These are phyloP conservation scores for Furcula furcula DNA, from an alignment of 2,888 invertebrate species.

Conservation along the genomic window DNA sequence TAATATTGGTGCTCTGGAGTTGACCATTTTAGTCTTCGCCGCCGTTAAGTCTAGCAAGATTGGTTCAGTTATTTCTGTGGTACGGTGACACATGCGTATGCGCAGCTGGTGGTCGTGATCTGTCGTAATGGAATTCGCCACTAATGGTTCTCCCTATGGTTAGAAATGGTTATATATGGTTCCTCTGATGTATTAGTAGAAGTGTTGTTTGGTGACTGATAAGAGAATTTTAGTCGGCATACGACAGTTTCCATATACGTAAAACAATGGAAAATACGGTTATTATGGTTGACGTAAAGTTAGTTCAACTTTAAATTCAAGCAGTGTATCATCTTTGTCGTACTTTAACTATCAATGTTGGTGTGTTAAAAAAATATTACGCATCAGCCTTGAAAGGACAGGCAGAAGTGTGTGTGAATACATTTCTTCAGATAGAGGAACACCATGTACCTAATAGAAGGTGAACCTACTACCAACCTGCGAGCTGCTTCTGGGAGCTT, in stretches of 20 bases:
- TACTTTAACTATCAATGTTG: too few species aligned
- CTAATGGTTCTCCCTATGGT: slow-evolving; percentile 36
- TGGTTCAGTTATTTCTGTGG: slow-evolving; percentile 49
- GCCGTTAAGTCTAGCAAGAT: slow-evolving; percentile 50
- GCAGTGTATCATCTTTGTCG: neutral
- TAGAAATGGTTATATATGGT: slow-evolving; percentile 31
- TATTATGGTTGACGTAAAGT: neutral
- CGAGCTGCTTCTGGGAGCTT: too few species aligned
- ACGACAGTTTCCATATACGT: neutral
- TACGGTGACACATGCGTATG: slow-evolving; percentile 47
- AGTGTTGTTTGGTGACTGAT: neutral
- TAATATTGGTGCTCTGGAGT: slow-evolving; percentile 17
- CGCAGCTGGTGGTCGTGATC: slow-evolving; percentile 57
- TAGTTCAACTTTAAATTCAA: neutral
- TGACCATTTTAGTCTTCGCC: slow-evolving; percentile 47
- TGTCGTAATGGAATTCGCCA: slow-evolving; percentile 45
- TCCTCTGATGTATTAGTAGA: neutral
- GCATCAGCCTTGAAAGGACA: too few species aligned
- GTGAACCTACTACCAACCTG: too few species aligned
- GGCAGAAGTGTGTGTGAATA: too few species aligned
- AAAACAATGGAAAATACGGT: neutral
- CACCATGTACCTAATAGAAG: too few species aligned
- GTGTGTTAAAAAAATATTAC: too few species aligned
- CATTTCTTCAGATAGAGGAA: too few species aligned
- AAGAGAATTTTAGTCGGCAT: neutral